A percentile compares a stretch with the other conserved stretches of the same genome.
Evolutionary conservation across 2,797 vertebrate genomes (phyloP).

Genomic region (Centroberyx gerrardi): DNA sequence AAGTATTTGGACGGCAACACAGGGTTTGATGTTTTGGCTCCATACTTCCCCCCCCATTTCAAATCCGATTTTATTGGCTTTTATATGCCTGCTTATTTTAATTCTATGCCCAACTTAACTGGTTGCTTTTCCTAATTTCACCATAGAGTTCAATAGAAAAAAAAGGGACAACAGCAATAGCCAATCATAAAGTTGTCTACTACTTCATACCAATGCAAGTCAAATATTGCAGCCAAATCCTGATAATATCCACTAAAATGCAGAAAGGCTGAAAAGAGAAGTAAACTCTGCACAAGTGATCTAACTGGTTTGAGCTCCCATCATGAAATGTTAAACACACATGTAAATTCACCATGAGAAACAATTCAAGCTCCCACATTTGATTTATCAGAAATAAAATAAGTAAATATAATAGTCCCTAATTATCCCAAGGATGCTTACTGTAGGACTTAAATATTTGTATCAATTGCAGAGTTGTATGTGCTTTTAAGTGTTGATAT

Average conservation of each 20-base stretch:
- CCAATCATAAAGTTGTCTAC: neutral
- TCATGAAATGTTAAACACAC: too few species aligned
- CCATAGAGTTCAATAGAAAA: neutral
- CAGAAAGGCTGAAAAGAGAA: neutral
- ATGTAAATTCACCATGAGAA: too few species aligned
- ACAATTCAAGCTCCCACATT: too few species aligned
- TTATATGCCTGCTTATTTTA: too few species aligned
- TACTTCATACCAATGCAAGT: too few species aligned
- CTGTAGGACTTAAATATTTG: neutral
- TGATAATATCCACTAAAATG: neutral
- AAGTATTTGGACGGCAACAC: neutral
- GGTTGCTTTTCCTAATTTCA: neutral
- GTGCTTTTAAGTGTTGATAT: neutral
- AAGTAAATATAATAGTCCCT: too few species aligned
- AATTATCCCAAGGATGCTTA: neutral
- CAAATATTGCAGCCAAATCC: neutral
- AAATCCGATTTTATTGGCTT: neutral
- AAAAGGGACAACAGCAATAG: neutral
- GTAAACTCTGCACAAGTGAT: neutral
- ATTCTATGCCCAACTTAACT: too few species aligned
- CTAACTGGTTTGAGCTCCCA: too few species aligned
- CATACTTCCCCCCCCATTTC: neutral
- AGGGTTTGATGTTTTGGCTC: too few species aligned
- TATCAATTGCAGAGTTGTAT: too few species aligned
- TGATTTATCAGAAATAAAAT: too few species aligned